Conservation (phyloP, 2,797 vertebrate species). For the Iguana delicatissima region DNA sequence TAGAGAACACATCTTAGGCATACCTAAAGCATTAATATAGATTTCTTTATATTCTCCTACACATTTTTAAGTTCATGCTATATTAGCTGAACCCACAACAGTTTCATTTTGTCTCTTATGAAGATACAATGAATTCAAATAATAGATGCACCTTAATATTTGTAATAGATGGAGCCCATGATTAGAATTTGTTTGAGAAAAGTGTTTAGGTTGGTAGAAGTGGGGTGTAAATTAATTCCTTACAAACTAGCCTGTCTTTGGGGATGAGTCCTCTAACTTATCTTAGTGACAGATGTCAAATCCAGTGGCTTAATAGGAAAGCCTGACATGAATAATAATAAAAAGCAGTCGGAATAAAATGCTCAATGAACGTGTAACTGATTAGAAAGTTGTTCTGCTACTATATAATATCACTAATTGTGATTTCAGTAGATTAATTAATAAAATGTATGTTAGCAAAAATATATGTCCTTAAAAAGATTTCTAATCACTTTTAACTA, state of each 20-base stretch:
- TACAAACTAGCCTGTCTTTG: constrained; percentile 54
- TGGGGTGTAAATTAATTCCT: constrained; percentile 60
- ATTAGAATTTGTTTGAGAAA: constrained; percentile 59
- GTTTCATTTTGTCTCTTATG: constrained; percentile 55
- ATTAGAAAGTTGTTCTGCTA: constrained; percentile 56
- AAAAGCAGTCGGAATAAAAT: constrained; percentile 61
- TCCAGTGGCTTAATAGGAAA: constrained; percentile 61
- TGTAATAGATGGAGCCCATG: constrained; percentile 56
- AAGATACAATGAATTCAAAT: constrained; percentile 35
- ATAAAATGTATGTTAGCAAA: constrained; percentile 62
- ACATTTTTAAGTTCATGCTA: not conserved
- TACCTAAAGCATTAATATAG: constrained; percentile 34
- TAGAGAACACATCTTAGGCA: not conserved
- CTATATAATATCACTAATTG: constrained; percentile 61
- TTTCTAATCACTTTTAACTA: constrained; percentile 43
- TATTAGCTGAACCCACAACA: not conserved
- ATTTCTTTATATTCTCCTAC: constrained; percentile 44
- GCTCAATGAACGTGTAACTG: constrained; percentile 57
- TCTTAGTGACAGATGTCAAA: constrained; percentile 69
- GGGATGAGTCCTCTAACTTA: constrained; percentile 51
- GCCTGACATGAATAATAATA: constrained; percentile 52
- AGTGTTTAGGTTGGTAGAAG: constrained; percentile 50
- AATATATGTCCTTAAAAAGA: constrained; percentile 57
- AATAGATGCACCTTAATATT: constrained; percentile 50
- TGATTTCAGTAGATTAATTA: constrained; percentile 59